Conservation (phyloP, 1,140 invertebrate species). For the Idris sp. region DNA sequence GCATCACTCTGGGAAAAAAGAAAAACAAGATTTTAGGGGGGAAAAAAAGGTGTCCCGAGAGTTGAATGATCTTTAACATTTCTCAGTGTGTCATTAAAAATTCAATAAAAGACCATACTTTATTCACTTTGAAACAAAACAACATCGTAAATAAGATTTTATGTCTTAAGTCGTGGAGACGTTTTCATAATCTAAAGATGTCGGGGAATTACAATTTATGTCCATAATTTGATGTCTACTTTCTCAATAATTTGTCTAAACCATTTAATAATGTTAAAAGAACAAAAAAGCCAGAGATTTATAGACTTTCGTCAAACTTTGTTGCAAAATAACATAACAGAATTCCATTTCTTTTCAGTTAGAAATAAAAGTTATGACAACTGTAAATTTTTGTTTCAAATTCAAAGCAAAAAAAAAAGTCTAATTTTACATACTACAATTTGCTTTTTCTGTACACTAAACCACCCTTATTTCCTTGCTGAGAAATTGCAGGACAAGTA, state of each 20-base stretch:
- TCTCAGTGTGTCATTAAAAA: slow-evolving; percentile 16
- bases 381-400: too few relatives aligned
- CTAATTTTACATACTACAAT: too few relatives aligned
- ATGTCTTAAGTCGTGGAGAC: not conserved
- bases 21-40: too few relatives aligned
- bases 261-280: too few relatives aligned
- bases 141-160: slow-evolving; percentile 10
- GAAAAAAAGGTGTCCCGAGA: not conserved
- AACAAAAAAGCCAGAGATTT: too few relatives aligned
- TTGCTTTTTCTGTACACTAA: too few relatives aligned
- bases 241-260: not conserved
- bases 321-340: too few relatives aligned
- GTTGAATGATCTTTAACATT: slow-evolving; percentile 25
- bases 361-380: too few relatives aligned
- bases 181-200: not conserved
- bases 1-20: not conserved
- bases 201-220: not conserved
- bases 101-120: slow-evolving; percentile 12
- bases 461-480: too few relatives aligned
- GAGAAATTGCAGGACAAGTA: not conserved
- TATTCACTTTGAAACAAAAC: slow-evolving; percentile 18
- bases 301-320: too few relatives aligned
- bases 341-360: too few relatives aligned
- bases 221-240: not conserved
- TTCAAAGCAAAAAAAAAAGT: too few relatives aligned